Evolutionary conservation across 2,888 invertebrate species (phyloP).

Genomic region (Alloplasta piceator): DNA sequence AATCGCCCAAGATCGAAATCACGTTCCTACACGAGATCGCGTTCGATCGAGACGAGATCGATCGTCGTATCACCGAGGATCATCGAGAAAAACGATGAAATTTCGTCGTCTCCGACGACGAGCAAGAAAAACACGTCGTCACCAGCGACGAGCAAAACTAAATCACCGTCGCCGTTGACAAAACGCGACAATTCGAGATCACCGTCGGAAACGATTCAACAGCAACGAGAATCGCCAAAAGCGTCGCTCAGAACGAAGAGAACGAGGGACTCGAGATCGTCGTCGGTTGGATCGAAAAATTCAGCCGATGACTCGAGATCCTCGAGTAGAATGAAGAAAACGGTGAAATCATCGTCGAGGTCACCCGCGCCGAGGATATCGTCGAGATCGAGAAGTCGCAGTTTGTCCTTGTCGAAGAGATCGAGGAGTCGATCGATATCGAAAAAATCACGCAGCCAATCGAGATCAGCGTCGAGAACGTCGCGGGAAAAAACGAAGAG

Average conservation of each 20-base stretch:
- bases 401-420: slow-evolving; percentile 66
- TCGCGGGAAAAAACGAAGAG: slow-evolving; percentile 75
- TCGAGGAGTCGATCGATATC: slow-evolving; percentile 75
- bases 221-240: slow-evolving; percentile 63
- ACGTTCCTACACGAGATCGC: slow-evolving; percentile 76
- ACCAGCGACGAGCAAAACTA: slow-evolving; percentile 67
- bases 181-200: slow-evolving; percentile 62
- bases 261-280: slow-evolving; percentile 74
- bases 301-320: slow-evolving; percentile 58
- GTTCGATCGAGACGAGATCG: slow-evolving; percentile 66
- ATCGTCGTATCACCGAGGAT: slow-evolving; percentile 73
- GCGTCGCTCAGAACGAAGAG: slow-evolving; percentile 63
- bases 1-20: slow-evolving; percentile 68
- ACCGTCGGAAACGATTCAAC: slow-evolving; percentile 57
- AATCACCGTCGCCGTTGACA: slow-evolving; percentile 69
- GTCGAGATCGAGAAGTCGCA: slow-evolving; percentile 71
- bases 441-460: slow-evolving; percentile 72
- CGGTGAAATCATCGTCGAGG: slow-evolving; percentile 68
- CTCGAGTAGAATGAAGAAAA: slow-evolving; percentile 70
- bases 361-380: slow-evolving; percentile 70
- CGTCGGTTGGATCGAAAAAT: slow-evolving; percentile 73
- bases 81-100: slow-evolving; percentile 32
- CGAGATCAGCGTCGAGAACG: slow-evolving; percentile 75
- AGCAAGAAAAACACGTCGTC: slow-evolving; percentile 69
- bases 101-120: slow-evolving; percentile 68